Percentiles rank a stretch among this genome's conserved stretches.
These are phyloP conservation scores for Argya squamiceps DNA, from an alignment of 2,797 vertebrate genomes.

Conservation along the genomic window DNA sequence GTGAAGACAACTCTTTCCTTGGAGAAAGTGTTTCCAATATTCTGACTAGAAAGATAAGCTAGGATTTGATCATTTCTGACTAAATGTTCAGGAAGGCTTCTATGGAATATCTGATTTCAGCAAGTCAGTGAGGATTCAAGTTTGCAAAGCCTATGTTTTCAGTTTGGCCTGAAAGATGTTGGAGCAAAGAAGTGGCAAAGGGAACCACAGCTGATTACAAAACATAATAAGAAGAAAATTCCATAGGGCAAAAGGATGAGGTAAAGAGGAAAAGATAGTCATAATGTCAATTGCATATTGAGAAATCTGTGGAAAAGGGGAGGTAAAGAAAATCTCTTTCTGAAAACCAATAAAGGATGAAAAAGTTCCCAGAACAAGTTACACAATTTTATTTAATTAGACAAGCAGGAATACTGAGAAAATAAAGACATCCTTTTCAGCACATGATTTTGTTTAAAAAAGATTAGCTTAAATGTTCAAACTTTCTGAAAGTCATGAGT, in stretches of 20 bases:
- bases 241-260: neutral
- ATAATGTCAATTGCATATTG: neutral
- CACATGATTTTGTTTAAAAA: neutral
- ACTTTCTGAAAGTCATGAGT: too few species aligned
- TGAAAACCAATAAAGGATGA: neutral
- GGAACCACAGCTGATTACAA: neutral
- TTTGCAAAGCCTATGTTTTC: neutral
- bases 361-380: neutral
- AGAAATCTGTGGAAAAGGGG: neutral
- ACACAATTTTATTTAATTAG: neutral
- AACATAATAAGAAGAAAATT: neutral
- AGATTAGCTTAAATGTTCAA: neutral
- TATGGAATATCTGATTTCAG: neutral
- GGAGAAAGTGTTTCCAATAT: neutral
- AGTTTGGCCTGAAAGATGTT: neutral
- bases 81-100: neutral
- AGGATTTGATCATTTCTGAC: neutral
- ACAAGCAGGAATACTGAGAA: neutral
- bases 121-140: neutral
- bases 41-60: neutral
- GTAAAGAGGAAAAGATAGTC: neutral
- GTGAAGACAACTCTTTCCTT: neutral
- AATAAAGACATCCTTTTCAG: neutral
- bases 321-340: neutral
- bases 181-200: neutral